These are phyloP conservation scores for Intellagama lesueurii DNA, from an alignment of 2,797 vertebrate genomes.

Conservation along the genomic window DNA sequence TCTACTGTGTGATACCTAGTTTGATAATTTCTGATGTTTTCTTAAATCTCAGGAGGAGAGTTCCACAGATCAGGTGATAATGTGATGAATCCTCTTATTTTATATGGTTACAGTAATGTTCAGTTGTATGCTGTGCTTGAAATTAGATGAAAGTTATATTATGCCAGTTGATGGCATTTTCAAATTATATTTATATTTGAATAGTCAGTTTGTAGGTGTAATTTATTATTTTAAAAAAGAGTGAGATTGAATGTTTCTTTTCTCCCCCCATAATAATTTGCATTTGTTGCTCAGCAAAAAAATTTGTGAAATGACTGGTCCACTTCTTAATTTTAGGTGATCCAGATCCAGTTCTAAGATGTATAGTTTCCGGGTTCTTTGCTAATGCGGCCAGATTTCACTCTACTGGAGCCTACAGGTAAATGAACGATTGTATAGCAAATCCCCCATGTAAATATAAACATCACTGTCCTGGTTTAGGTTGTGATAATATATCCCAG, in stretches of 20 bases:
- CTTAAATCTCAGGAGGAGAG: neutral
- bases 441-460: neutral
- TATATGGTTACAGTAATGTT: neutral
- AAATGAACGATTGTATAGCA: constrained; percentile 26
- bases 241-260: neutral
- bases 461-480: neutral
- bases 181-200: neutral
- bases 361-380: constrained; percentile 96
- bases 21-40: neutral
- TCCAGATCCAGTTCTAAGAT: constrained; percentile 94
- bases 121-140: neutral
- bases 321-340: constrained; percentile 82
- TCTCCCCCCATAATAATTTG: neutral
- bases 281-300: neutral
- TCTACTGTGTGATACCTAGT: neutral
- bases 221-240: neutral
- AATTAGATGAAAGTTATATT: neutral
- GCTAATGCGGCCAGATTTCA: constrained; percentile 96
- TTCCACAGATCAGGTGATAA: neutral
- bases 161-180: neutral
- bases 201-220: neutral
- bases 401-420: constrained; percentile 96
- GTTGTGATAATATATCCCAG: neutral
- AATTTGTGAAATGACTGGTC: neutral
- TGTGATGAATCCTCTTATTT: neutral